Evolutionary conservation across 2,113 vertebrate genomes (phyloP), one percentile per base, ranked within the genome.

Genomic region (Nanger granti): DNA sequence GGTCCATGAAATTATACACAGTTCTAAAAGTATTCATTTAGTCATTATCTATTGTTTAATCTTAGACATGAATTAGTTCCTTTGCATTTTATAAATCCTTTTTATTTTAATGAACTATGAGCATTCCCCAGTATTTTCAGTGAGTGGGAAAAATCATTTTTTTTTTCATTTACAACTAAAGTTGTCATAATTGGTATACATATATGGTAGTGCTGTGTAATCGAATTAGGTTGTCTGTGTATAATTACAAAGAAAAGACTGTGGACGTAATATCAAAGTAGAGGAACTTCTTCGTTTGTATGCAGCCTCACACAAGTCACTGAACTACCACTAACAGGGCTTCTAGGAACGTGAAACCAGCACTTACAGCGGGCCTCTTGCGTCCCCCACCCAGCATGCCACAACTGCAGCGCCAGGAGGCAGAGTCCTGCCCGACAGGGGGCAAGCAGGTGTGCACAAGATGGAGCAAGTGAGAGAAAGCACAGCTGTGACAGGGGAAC

Each of bases 341-440:
- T 98, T 80, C 98, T 98, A 98, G 69, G 55, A 96, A 84, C 93
- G 92, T 1, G 89, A 97, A 97, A 97, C 76, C 87, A 98, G 94
- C 98, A 99, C 99, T 99, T 99, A 99, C 99, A 96, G 98, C 98
- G 83, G 98, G 98, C 99, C 99, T 99, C 99, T 99, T 99, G 98
- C 99, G 98, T 99, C 99, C 99, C 98, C 99, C 97, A 99, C 99
- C 99, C 99, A 99, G 99, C 98, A 99, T 98, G 98, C 99, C 99
- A 99, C 99, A 99, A 99, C 98, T 99, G 98, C 99, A 99, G 98
- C 98, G 99, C 99, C 99, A 99, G 98, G 99, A 99, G 99, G 98
- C 99, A 98, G 99, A 98, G 98, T 99, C 98, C 99, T 99, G 99
- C 97, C 98, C 99, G 98, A 98, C 97, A 98, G 98, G 98, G 99